A percentile compares a stretch with the other conserved stretches of the same genome.
phyloP scores from a whole-genome alignment of 2,797 vertebrate species.

The Diceros bicornis region DNA sequence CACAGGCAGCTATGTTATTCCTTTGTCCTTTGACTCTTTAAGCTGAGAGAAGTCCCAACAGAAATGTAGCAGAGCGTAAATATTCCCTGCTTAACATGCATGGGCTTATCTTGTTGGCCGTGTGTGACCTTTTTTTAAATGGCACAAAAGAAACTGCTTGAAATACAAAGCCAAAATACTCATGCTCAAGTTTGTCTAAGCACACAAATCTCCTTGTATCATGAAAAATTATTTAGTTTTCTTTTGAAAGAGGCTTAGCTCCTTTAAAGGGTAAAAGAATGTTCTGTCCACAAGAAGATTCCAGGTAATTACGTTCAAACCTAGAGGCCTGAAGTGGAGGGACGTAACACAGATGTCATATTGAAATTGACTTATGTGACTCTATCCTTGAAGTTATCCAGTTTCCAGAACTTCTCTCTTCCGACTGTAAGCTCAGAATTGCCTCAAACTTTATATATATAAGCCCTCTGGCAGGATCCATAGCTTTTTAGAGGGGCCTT shows the following conservation, averaged over 20 bases:
- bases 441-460: neutral
- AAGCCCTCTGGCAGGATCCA: neutral
- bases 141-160: neutral
- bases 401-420: conserved; percentile 5
- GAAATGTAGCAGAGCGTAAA: conserved; percentile 17
- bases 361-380: neutral
- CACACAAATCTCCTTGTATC: neutral
- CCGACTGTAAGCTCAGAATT: neutral
- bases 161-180: conserved; percentile 37
- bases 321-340: neutral
- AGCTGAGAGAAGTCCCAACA: conserved; percentile 26
- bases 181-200: neutral
- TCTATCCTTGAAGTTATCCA: neutral
- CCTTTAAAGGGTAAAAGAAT: neutral
- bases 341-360: neutral
- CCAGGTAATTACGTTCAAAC: neutral
- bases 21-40: conserved; percentile 41
- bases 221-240: neutral
- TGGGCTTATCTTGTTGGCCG: neutral
- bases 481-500: neutral
- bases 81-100: conserved; percentile 17
- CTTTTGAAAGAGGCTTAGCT: conserved; percentile 14
- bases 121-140: neutral
- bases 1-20: conserved; percentile 53
- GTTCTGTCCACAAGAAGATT: conserved; percentile 44